Base-by-base conservation (phyloP, 2,113 vertebrate genomes). In the Xenopus borealis region DNA sequence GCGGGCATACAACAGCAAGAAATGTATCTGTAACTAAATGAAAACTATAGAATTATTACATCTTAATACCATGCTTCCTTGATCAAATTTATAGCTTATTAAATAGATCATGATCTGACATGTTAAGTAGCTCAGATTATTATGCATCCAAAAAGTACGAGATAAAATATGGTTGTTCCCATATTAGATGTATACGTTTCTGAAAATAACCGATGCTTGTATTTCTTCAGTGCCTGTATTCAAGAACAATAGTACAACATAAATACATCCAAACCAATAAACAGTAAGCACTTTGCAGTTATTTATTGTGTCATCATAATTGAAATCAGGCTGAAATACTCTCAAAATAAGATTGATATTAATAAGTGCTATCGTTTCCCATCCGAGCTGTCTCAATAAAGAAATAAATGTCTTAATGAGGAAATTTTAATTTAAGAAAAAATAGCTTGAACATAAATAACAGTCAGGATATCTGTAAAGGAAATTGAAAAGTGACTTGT, bases 311-410 rank as follows among this genome's bases (percentile, higher is more conserved):
- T 55, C 47, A 62, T 45, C 40, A 86, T 86, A 89, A 89, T 88
- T 88, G 86, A 90, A 90, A 84, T 83, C 78, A 82, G 85, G 79
- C 88, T 88, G 81, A 87, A 85, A 83, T 75, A 88, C 81, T 79
- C 86, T 68, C 81, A 85, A 86, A 90, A 87, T 89, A 89, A 90
- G 88, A 87, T 90, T 87, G 83, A 70, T 61, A 81, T 88, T 91
- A 90, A 88, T 87, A 86, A 86, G 78, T 89, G 83, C 85, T 86
- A 86, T 89, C 89, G 89, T 88, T 62, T 23, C 65, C 59, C 59
- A 69, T 69, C 65, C 11, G 19, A 63, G 73, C 66, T 45, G 73
- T 68, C 45, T 53, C 30, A 19, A 7, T 67, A 59, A 50, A 61
- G 61, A 44, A 70, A 76, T 59, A 69, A 69, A 69, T 45, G 52